phyloP scores from a whole-genome alignment of 2,888 invertebrate genomes.

The Drosophila colorata region DNA sequence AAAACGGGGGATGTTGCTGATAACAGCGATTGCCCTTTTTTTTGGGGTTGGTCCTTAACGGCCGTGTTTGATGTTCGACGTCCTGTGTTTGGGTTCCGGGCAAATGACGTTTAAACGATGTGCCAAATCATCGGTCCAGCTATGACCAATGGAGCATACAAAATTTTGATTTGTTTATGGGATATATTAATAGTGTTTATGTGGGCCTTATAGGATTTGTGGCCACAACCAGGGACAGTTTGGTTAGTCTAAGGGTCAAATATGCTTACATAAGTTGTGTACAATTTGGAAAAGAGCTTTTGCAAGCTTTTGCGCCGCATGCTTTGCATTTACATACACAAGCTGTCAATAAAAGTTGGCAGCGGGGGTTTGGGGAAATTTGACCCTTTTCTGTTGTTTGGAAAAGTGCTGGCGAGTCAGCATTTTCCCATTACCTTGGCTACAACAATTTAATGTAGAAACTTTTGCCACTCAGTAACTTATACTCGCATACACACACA shows the following conservation, averaged over 20 bases:
- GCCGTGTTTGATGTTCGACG: constrained; percentile 4
- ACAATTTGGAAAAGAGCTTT: constrained; percentile 9
- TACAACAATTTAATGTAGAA: constrained; percentile 24
- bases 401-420: constrained; percentile 46
- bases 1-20: constrained; percentile 52
- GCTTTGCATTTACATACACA: constrained; percentile 9
- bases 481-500: constrained; percentile 18
- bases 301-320: constrained; percentile 5
- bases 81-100: constrained; percentile 2
- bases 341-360: constrained; percentile 19
- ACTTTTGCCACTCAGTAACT: constrained; percentile 18
- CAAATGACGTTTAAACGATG: constrained; percentile 69
- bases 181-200: constrained; percentile 24
- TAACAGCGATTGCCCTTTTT: constrained; percentile 32
- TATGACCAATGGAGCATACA: constrained; percentile 54
- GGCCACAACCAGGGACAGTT: constrained; percentile 18
- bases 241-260: constrained; percentile 14
- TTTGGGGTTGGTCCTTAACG: constrained; percentile 39
- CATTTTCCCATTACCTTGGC: constrained; percentile 49
- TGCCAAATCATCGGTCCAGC: constrained; percentile 54
- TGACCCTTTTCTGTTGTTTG: constrained; percentile 49
- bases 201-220: constrained; percentile 24
- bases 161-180: constrained; percentile 48
- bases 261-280: constrained; percentile 14
- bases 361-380: neutral